Percentiles rank a stretch among this genome's conserved stretches.
Evolutionary conservation across 2,888 invertebrate species (phyloP).

Genomic region (Gastracanthus pulcherrimus): DNA sequence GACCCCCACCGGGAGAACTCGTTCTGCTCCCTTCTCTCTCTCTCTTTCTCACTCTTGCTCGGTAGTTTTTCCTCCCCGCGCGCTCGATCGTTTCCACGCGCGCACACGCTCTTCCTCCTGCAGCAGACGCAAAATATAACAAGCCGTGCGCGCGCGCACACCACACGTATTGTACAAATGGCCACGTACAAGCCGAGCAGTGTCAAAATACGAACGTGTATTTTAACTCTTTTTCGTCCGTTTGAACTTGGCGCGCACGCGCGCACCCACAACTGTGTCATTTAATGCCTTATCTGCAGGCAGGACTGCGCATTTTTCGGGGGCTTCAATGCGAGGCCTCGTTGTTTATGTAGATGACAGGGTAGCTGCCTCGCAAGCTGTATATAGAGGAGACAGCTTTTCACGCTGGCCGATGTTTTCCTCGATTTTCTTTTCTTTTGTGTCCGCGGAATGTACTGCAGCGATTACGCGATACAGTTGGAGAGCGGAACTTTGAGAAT

Average conservation of each 20-base stretch:
- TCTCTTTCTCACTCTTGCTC: background rate
- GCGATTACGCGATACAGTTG: too few species aligned
- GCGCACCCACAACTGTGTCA: background rate
- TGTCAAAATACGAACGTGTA: constrained; percentile 5
- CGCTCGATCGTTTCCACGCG: background rate
- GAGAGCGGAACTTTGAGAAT: too few species aligned
- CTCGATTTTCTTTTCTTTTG: too few species aligned
- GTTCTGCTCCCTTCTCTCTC: constrained; percentile 1
- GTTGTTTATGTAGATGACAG: background rate
- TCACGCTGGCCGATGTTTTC: too few species aligned
- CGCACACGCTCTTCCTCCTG: constrained; percentile 13
- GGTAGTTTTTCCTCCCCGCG: constrained; percentile 24
- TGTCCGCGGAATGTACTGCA: too few species aligned
- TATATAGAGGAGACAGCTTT: background rate
- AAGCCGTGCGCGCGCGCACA: background rate
- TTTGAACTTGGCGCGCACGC: too few species aligned
- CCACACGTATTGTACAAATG: background rate
- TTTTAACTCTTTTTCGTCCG: too few species aligned
- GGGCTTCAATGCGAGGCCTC: too few species aligned
- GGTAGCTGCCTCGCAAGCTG: background rate
- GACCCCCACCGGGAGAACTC: constrained; percentile 44
- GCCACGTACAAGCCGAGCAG: background rate
- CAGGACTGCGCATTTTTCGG: too few species aligned
- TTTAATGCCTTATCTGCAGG: background rate
- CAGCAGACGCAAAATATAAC: background rate